Percentiles rank a stretch among this genome's conserved stretches.
phyloP scores from a whole-genome alignment of 2,797 vertebrate genomes.

The Poecilia gillii region DNA sequence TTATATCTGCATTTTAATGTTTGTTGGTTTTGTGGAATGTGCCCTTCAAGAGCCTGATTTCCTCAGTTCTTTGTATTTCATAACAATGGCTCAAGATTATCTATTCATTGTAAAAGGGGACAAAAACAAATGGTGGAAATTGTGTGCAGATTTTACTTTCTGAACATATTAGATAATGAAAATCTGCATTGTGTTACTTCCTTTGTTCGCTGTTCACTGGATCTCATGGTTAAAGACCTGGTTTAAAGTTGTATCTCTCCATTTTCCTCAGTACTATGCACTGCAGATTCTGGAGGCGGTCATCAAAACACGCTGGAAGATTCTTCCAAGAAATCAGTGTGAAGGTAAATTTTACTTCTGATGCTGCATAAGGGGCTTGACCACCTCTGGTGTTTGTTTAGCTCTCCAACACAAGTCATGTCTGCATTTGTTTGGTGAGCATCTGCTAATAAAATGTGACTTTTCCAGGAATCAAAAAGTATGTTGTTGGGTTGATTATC shows the following conservation, averaged over 20 bases:
- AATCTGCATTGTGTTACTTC: neutral
- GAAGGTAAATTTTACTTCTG: conserved; percentile 84
- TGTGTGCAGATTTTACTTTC: neutral
- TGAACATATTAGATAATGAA: neutral
- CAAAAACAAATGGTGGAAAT: neutral
- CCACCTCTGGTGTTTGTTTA: neutral
- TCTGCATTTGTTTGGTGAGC: neutral
- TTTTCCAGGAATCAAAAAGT: conserved; percentile 94
- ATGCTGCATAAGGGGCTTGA: neutral
- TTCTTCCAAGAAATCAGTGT: conserved; percentile 96
- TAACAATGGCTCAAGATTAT: neutral
- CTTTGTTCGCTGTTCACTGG: neutral
- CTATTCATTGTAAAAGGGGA: neutral
- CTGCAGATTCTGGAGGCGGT: conserved; percentile 98
- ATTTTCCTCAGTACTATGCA: conserved; percentile 90
- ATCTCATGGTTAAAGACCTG: neutral
- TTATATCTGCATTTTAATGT: neutral
- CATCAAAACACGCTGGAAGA: conserved; percentile 99
- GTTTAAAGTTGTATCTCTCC: neutral
- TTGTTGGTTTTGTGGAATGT: neutral
- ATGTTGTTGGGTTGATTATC: conserved; percentile 96
- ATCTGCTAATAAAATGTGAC: neutral
- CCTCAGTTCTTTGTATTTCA: neutral
- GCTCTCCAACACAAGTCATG: neutral
- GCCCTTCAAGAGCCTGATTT: neutral